Conservation (phyloP, 2,888 invertebrate genomes). For the Amaurobius ferox region DNA sequence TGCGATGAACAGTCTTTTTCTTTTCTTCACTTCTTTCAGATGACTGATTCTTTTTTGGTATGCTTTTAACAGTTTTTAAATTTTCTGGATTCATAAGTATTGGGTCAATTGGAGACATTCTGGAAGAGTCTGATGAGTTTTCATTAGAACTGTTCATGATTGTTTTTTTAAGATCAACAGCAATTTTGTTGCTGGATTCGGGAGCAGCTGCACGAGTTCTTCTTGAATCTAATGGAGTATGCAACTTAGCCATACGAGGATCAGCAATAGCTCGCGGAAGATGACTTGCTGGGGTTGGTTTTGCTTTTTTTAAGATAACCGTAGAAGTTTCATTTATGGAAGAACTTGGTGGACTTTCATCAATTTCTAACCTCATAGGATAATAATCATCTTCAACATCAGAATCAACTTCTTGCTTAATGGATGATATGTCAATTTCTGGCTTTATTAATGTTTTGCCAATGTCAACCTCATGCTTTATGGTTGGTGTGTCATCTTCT, state of each 20-base stretch:
- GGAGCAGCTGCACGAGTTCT: constrained; percentile 3
- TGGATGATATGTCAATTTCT: background rate
- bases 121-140: background rate
- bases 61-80: constrained; percentile 7
- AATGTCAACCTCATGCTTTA: background rate
- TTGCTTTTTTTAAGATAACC: constrained; percentile 40
- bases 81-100: background rate
- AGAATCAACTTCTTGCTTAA: constrained; percentile 25
- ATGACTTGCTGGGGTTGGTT: constrained; percentile 59
- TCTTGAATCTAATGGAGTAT: constrained; percentile 28
- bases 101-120: background rate
- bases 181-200: constrained; percentile 9
- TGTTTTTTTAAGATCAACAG: constrained; percentile 9
- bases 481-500: background rate
- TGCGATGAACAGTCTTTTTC: constrained; percentile 72
- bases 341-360: background rate
- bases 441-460: background rate
- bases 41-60: constrained; percentile 48
- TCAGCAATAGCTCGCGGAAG: constrained; percentile 66
- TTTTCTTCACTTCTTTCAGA: constrained; percentile 54
- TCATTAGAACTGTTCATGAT: background rate
- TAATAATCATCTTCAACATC: constrained; percentile 26
- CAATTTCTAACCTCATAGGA: constrained; percentile 8
- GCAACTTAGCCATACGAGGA: constrained; percentile 66
- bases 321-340: background rate